Evolutionary conservation across 2,797 vertebrate species (phyloP).

Genomic region (Taeniopygia guttata): DNA sequence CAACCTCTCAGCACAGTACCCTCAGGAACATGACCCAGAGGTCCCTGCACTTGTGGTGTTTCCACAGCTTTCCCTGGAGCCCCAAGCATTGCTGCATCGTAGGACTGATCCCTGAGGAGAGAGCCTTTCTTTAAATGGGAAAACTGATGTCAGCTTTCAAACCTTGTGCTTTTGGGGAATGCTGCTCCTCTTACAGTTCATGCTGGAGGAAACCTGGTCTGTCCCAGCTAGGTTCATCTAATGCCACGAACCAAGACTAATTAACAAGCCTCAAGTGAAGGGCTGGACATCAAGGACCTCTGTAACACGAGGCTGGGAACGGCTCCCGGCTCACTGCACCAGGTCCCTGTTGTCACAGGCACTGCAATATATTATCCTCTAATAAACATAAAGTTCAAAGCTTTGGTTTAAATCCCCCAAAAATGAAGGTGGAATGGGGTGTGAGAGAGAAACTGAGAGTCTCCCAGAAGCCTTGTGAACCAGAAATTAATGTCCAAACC

Average conservation of each 20-base stretch:
- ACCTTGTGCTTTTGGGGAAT: neutral
- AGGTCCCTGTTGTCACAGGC: neutral
- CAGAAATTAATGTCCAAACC: neutral
- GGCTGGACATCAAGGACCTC: neutral
- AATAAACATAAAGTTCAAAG: neutral
- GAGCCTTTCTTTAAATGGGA: neutral
- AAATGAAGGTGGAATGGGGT: neutral
- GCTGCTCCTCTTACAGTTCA: neutral
- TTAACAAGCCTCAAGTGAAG: neutral
- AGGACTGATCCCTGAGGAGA: neutral
- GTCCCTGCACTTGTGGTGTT: neutral
- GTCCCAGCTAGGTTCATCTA: neutral
- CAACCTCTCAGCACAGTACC: neutral
- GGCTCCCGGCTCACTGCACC: neutral
- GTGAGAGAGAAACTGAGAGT: neutral
- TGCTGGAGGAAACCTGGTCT: neutral
- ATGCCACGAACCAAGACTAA: neutral
- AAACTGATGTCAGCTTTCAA: neutral
- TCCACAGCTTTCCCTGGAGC: neutral
- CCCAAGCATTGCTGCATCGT: accelerated
- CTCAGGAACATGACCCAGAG: neutral
- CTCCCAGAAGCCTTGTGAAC: neutral
- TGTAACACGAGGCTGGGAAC: neutral
- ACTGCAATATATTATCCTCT: accelerated
- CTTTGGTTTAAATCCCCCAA: neutral